Percentiles rank a stretch among this genome's conserved stretches.
Evolutionary conservation across 2,888 invertebrate genomes (phyloP).

Genomic region (Chrysodeixis includens): DNA sequence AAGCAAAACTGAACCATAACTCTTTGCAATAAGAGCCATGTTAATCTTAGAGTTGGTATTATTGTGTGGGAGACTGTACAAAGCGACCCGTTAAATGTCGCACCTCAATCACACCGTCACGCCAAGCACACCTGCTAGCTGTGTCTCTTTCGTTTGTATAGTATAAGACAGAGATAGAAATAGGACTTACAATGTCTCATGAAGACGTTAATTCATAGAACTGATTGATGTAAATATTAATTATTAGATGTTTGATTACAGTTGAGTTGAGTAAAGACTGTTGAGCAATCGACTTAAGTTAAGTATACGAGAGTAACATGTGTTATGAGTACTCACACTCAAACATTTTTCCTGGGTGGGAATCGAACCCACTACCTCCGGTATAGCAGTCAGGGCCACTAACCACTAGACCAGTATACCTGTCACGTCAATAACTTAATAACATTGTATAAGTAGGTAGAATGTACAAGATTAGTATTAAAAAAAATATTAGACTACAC

Average conservation of each 20-base stretch:
- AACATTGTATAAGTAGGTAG: too few species aligned
- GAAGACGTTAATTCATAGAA: slow-evolving; percentile 77
- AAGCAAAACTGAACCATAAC: background rate
- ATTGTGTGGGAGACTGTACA: slow-evolving; percentile 34
- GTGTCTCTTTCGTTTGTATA: slow-evolving; percentile 57
- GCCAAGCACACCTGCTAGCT: slow-evolving; percentile 70
- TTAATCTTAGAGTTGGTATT: background rate
- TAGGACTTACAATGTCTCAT: slow-evolving; percentile 54
- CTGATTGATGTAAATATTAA: slow-evolving; percentile 60
- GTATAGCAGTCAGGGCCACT: too few species aligned
- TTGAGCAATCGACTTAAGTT: background rate
- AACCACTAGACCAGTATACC: too few species aligned
- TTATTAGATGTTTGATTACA: slow-evolving; percentile 47
- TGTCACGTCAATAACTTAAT: too few species aligned
- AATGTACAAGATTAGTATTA: too few species aligned
- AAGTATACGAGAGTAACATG: too few species aligned
- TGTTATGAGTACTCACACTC: too few species aligned
- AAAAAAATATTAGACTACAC: too few species aligned
- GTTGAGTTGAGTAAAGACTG: slow-evolving; percentile 38
- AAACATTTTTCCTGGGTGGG: too few species aligned
- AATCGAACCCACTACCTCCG: too few species aligned
- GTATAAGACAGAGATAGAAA: slow-evolving; percentile 59
- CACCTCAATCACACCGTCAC: slow-evolving; percentile 73
- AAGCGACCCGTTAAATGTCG: slow-evolving; percentile 75
- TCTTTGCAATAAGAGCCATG: background rate